These are phyloP conservation scores for Drosophila sulfurigaster DNA, from an alignment of 1,140 invertebrate species.

Conservation along the genomic window DNA sequence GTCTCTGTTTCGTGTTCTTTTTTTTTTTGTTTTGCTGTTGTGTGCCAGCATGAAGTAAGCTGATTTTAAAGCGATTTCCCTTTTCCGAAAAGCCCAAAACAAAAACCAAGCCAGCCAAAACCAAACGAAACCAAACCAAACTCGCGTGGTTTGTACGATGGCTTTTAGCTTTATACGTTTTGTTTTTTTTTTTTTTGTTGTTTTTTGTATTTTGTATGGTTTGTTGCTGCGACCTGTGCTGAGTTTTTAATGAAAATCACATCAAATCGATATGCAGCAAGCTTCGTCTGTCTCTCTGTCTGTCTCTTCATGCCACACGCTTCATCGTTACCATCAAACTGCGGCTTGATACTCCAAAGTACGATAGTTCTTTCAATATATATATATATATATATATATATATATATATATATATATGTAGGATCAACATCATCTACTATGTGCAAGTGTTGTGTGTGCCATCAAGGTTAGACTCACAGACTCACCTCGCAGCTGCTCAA, in stretches of 20 bases:
- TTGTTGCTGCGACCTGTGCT: slow-evolving; percentile 64
- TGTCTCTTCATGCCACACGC: slow-evolving; percentile 13
- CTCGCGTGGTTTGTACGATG: slow-evolving; percentile 57
- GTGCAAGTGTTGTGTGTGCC: neutral
- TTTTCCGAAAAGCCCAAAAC: slow-evolving; percentile 14
- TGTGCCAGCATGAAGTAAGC: slow-evolving; percentile 38
- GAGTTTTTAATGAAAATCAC: slow-evolving; percentile 80
- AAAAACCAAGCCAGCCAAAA: slow-evolving; percentile 19
- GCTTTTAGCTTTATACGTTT: slow-evolving; percentile 44
- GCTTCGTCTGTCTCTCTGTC: slow-evolving; percentile 3
- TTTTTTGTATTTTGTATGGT: slow-evolving; percentile 40
- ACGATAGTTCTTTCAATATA: neutral
- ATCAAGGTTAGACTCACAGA: neutral
- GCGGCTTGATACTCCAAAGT: neutral
- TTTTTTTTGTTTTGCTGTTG: slow-evolving; percentile 9
- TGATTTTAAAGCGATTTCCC: slow-evolving; percentile 70
- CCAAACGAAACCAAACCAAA: slow-evolving; percentile 20
- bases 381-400: neutral
- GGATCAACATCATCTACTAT: slow-evolving; percentile 14
- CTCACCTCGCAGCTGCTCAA: slow-evolving; percentile 55
- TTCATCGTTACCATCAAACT: slow-evolving; percentile 31
- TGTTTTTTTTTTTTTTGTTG: neutral
- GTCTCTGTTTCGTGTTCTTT: slow-evolving; percentile 44
- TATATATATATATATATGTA: neutral
- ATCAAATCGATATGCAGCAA: slow-evolving; percentile 77